A percentile compares a stretch with the other conserved stretches of the same genome.
Evolutionary conservation across 2,113 vertebrate genomes (phyloP).

Genomic region (Ophthalmolycus amberensis): DNA sequence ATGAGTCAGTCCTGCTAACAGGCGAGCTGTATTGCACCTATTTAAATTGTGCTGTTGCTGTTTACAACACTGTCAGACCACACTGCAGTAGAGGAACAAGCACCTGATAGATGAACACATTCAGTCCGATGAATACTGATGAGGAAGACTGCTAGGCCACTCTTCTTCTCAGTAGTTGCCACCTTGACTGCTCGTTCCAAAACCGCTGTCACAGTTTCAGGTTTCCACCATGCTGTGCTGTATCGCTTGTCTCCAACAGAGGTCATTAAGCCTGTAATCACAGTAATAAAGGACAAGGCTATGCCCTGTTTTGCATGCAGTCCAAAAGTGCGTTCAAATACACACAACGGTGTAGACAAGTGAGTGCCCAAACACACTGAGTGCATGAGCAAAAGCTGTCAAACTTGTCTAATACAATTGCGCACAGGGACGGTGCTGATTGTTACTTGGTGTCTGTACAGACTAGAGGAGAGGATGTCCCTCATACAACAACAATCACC

Average conservation of each 20-base stretch:
- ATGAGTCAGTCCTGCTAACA: slow-evolving; percentile 40
- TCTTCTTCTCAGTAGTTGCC: slow-evolving; percentile 40
- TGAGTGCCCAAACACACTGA: slow-evolving; percentile 12
- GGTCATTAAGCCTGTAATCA: slow-evolving; percentile 72
- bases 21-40: slow-evolving; percentile 40
- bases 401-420: not conserved
- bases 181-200: slow-evolving; percentile 61
- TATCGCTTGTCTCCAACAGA: slow-evolving; percentile 69
- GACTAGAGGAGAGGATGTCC: slow-evolving; percentile 15
- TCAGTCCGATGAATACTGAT: slow-evolving; percentile 62
- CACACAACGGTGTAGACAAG: slow-evolving; percentile 22
- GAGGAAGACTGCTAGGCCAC: slow-evolving; percentile 54
- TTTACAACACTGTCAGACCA: slow-evolving; percentile 58
- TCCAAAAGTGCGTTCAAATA: slow-evolving; percentile 9
- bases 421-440: not conserved
- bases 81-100: slow-evolving; percentile 50
- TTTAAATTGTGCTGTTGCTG: slow-evolving; percentile 50
- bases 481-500: slow-evolving; percentile 15
- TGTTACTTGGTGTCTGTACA: slow-evolving; percentile 10
- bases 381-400: slow-evolving; percentile 3
- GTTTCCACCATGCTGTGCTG: slow-evolving; percentile 57
- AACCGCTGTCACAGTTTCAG: slow-evolving; percentile 59
- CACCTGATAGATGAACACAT: slow-evolving; percentile 66
- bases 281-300: slow-evolving; percentile 58
- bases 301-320: slow-evolving; percentile 36